Evolutionary conservation across 2,888 invertebrate genomes (phyloP).

Genomic region (Hofmannophila pseudospretella): DNA sequence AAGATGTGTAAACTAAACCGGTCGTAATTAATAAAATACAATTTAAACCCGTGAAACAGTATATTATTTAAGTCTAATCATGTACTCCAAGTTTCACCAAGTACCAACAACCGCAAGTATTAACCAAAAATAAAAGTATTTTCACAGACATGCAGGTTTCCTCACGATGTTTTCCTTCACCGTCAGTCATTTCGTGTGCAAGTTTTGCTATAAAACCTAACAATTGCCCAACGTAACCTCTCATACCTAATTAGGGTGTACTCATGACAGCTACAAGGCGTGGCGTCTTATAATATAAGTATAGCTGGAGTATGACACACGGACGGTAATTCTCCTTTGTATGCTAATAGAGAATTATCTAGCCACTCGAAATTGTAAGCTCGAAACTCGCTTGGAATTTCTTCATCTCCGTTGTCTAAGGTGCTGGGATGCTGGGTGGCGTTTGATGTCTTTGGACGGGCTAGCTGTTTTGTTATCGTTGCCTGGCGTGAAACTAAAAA

Average conservation of each 20-base stretch:
- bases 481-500: neutral
- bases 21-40: too few species aligned
- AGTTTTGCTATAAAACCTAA: slow-evolving; percentile 4
- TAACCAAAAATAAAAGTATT: too few species aligned
- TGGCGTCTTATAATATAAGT: slow-evolving; percentile 61
- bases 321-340: slow-evolving; percentile 75
- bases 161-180: too few species aligned
- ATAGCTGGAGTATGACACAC: slow-evolving; percentile 54
- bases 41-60: too few species aligned
- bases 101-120: too few species aligned
- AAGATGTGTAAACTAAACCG: too few species aligned
- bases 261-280: slow-evolving; percentile 75
- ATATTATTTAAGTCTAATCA: too few species aligned
- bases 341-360: slow-evolving; percentile 77
- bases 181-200: too few species aligned
- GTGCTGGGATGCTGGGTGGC: slow-evolving; percentile 2
- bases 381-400: slow-evolving; percentile 72
- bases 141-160: too few species aligned
- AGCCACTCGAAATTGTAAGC: slow-evolving; percentile 76
- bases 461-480: neutral
- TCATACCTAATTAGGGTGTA: slow-evolving; percentile 72
- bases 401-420: slow-evolving; percentile 68
- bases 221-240: slow-evolving; percentile 37
- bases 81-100: too few species aligned
- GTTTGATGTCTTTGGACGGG: slow-evolving; percentile 2